Percentiles rank a stretch among this genome's conserved stretches.
Evolutionary conservation across 2,113 vertebrate genomes (phyloP).

Genomic region (Ochotona princeps): DNA sequence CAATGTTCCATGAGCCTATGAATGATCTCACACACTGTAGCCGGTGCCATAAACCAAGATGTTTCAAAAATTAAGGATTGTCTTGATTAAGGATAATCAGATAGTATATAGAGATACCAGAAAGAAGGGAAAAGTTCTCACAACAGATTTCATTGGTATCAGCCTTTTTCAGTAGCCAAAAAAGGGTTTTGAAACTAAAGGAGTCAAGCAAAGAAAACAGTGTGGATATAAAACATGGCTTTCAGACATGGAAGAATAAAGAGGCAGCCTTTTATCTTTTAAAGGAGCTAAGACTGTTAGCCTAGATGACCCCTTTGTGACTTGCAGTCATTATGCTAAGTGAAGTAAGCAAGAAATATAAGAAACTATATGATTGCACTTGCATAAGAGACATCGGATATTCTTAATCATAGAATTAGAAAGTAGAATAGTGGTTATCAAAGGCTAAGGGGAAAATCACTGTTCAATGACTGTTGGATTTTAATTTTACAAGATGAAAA

Average conservation of each 20-base stretch:
- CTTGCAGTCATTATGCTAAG: too few relatives aligned
- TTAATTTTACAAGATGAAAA: too few relatives aligned
- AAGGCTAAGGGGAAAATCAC: too few relatives aligned
- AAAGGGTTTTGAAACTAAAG: background rate
- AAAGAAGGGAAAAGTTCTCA: background rate
- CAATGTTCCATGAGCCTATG: background rate
- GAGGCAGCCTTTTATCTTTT: background rate
- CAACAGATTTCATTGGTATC: background rate
- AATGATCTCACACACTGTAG: background rate
- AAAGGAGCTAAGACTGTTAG: background rate
- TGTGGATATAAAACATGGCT: background rate
- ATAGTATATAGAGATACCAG: background rate
- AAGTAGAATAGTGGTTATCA: too few relatives aligned
- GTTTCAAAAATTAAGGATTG: background rate
- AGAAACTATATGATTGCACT: too few relatives aligned
- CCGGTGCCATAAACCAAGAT: background rate
- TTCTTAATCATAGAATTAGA: too few relatives aligned
- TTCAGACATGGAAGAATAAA: background rate
- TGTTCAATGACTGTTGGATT: too few relatives aligned
- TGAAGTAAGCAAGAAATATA: too few relatives aligned
- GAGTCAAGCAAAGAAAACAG: background rate
- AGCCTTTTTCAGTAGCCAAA: constrained; percentile 5
- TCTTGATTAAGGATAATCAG: background rate
- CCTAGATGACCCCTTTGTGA: background rate
- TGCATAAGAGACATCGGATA: too few relatives aligned